Evolutionary conservation across 2,888 invertebrate species (phyloP).

Genomic region (Tiphia femorata): DNA sequence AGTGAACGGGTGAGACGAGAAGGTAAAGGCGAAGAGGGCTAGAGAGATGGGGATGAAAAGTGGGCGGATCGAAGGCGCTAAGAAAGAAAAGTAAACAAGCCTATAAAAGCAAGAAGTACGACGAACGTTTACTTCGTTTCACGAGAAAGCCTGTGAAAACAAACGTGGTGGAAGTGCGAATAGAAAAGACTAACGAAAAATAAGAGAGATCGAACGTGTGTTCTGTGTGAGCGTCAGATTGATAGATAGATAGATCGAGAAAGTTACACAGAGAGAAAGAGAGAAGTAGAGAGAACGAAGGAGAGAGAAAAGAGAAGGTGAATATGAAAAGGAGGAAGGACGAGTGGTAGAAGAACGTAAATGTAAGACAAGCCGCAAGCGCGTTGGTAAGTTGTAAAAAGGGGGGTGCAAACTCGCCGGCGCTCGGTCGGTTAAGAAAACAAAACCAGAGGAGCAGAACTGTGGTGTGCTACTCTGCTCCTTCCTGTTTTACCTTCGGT

Average conservation of each 20-base stretch:
- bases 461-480: conserved; percentile 27
- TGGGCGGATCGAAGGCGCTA: too few species aligned
- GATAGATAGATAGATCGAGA: too few species aligned
- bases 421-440: conserved; percentile 46
- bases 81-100: conserved; percentile 41
- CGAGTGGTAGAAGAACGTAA: too few species aligned
- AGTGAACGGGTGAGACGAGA: too few species aligned
- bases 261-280: too few species aligned
- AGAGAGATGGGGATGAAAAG: not conserved
- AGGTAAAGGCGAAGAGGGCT: not conserved
- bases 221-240: too few species aligned
- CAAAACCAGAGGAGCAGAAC: conserved; percentile 36
- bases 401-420: conserved; percentile 60
- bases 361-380: conserved; percentile 61
- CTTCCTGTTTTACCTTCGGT: conserved; percentile 68
- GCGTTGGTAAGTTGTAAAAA: conserved; percentile 59
- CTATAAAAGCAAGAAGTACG: conserved; percentile 48
- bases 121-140: conserved; percentile 31
- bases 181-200: too few species aligned
- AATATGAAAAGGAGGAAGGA: too few species aligned
- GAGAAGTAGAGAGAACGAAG: too few species aligned
- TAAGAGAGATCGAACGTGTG: too few species aligned
- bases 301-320: conserved; percentile 1
- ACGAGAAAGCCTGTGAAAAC: conserved; percentile 52
- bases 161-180: too few species aligned